Percentiles rank a stretch among this genome's conserved stretches.
These are phyloP conservation scores for Taeniopygia guttata DNA, from an alignment of 2,797 vertebrate species.

Conservation along the genomic window DNA sequence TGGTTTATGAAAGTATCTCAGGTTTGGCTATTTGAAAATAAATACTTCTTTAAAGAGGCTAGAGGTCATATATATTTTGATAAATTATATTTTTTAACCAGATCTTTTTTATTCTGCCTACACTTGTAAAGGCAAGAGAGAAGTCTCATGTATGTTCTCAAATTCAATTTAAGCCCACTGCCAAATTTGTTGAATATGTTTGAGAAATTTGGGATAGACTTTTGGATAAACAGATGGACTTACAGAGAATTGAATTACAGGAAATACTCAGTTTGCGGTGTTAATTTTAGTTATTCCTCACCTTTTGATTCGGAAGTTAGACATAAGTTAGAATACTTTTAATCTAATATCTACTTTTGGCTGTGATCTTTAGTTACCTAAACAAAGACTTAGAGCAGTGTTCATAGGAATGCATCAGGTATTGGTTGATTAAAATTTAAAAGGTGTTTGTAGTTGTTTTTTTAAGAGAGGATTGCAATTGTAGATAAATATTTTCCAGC, in stretches of 20 bases:
- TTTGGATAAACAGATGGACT: neutral
- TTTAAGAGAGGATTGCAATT: constrained; percentile 49
- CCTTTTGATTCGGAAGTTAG: neutral
- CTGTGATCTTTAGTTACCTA: neutral
- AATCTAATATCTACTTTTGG: neutral
- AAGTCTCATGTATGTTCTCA: neutral
- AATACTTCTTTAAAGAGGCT: neutral
- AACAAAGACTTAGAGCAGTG: constrained; percentile 36
- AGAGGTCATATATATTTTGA: neutral
- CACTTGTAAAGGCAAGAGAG: neutral
- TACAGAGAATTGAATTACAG: neutral
- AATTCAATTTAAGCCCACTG: neutral
- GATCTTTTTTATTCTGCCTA: neutral
- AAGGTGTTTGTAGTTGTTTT: constrained; percentile 23
- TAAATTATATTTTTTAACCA: neutral
- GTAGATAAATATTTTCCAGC: constrained; percentile 47
- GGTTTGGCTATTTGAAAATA: neutral
- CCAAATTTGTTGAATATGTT: neutral
- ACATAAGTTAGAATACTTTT: neutral
- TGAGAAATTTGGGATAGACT: neutral
- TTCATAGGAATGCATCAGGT: neutral
- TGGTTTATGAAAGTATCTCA: neutral
- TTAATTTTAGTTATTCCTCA: constrained; percentile 5
- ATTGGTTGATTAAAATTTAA: constrained; percentile 52
- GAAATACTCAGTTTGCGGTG: neutral